These are phyloP conservation scores for Girardinichthys multiradiatus DNA, from an alignment of 2,113 vertebrate species.

Conservation along the genomic window DNA sequence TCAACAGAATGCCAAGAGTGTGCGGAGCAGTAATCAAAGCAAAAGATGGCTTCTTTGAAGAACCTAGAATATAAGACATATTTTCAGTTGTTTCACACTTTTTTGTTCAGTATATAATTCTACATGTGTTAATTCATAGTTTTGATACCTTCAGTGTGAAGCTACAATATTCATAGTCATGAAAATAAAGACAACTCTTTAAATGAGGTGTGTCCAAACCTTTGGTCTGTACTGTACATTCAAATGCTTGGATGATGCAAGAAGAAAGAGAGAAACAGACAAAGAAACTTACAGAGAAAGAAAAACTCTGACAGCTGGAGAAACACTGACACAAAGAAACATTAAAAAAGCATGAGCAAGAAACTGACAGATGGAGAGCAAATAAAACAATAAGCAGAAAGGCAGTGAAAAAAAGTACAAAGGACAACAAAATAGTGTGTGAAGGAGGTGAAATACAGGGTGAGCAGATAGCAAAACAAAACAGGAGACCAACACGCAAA, in stretches of 20 bases:
- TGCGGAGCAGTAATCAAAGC: too few species aligned
- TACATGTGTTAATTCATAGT: too few species aligned
- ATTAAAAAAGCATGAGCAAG: conserved; percentile 52
- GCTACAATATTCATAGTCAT: too few species aligned
- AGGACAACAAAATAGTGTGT: conserved; percentile 14
- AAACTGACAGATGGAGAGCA: conserved; percentile 46
- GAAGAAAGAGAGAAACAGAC: conserved; percentile 50
- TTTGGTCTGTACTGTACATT: too few species aligned
- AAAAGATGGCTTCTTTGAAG: too few species aligned
- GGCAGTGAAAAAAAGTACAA: conserved; percentile 14
- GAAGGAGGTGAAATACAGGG: not conserved
- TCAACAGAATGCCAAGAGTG: too few species aligned
- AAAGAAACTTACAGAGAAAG: conserved; percentile 76
- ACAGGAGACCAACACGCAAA: not conserved
- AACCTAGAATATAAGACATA: too few species aligned
- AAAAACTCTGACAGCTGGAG: conserved; percentile 79
- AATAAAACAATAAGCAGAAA: conserved; percentile 22
- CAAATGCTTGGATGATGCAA: not conserved
- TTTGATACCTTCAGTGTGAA: too few species aligned
- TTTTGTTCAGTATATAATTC: too few species aligned
- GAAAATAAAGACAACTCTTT: too few species aligned
- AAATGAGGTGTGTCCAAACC: too few species aligned
- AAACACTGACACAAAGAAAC: conserved; percentile 74
- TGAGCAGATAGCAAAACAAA: not conserved
- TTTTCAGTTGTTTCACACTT: too few species aligned